Evolutionary conservation across 2,113 vertebrate genomes (phyloP).

Genomic region (Chlamydotis undulata): DNA sequence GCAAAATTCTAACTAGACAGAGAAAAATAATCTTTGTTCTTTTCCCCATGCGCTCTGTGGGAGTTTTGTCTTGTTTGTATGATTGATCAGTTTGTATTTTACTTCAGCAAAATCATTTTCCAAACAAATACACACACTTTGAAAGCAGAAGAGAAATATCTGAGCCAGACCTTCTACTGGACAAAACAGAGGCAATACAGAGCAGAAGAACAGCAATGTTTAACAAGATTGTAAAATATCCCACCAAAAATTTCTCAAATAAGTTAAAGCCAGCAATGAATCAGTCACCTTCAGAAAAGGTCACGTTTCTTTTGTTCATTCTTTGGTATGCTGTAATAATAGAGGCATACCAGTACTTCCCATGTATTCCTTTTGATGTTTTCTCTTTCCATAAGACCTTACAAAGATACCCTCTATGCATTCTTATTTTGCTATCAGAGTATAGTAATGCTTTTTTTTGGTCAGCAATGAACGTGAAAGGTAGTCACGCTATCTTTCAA

Average conservation of each 20-base stretch:
- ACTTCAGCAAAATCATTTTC: conserved; percentile 62
- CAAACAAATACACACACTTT: neutral
- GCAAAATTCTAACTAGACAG: conserved; percentile 71
- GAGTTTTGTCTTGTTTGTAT: conserved; percentile 70
- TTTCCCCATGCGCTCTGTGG: conserved; percentile 62
- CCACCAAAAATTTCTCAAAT: neutral
- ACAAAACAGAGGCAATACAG: neutral
- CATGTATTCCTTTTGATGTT: neutral
- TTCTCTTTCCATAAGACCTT: neutral
- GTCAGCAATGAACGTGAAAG: neutral
- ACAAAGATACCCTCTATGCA: neutral
- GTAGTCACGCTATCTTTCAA: neutral
- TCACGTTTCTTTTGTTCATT: conserved; percentile 5
- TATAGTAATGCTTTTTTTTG: neutral
- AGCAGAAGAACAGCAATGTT: neutral
- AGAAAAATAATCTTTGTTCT: conserved; percentile 71
- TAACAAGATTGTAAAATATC: neutral
- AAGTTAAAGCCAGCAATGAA: neutral
- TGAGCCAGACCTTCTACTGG: neutral
- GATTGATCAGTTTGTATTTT: conserved; percentile 69
- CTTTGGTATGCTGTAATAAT: neutral
- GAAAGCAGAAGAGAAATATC: conserved; percentile 6
- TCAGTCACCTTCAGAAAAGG: conserved; percentile 7
- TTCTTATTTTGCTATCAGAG: neutral
- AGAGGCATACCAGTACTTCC: neutral